phyloP scores from a whole-genome alignment of 2,797 vertebrate genomes.

The Ammospiza maritima region DNA sequence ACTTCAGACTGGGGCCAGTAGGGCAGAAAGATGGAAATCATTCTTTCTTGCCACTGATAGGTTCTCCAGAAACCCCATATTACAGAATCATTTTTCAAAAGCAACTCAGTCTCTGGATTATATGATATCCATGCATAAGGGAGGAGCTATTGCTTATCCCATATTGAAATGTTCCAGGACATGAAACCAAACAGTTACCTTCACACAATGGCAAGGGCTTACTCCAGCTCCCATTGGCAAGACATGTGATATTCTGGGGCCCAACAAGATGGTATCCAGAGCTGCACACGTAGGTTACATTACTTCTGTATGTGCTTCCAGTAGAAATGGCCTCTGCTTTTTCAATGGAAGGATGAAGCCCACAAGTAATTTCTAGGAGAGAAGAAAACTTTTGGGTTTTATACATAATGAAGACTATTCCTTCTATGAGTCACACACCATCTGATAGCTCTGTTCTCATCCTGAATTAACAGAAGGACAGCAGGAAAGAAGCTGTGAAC shows the following conservation, averaged over 20 bases:
- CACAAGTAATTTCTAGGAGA: constrained; percentile 80
- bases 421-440: background rate
- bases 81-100: background rate
- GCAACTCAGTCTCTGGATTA: background rate
- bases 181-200: constrained; percentile 24
- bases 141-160: background rate
- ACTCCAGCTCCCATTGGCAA: constrained; percentile 85
- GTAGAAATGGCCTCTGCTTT: constrained; percentile 76
- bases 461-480: background rate
- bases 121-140: background rate
- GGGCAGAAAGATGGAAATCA: background rate
- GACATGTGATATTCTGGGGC: constrained; percentile 79
- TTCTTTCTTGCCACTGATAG: background rate
- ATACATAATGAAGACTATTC: background rate
- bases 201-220: constrained; percentile 82
- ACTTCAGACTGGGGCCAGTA: background rate
- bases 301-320: constrained; percentile 75
- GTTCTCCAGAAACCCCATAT: background rate
- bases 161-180: background rate
- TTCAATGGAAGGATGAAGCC: constrained; percentile 78
- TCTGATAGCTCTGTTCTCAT: background rate
- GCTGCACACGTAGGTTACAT: constrained; percentile 81
- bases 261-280: constrained; percentile 81
- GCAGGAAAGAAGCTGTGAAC: background rate
- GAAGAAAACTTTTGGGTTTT: background rate